Evolutionary conservation across 2,113 vertebrate species (phyloP), one percentile per base, ranked within the genome.

Genomic region (Pionites leucogaster): DNA sequence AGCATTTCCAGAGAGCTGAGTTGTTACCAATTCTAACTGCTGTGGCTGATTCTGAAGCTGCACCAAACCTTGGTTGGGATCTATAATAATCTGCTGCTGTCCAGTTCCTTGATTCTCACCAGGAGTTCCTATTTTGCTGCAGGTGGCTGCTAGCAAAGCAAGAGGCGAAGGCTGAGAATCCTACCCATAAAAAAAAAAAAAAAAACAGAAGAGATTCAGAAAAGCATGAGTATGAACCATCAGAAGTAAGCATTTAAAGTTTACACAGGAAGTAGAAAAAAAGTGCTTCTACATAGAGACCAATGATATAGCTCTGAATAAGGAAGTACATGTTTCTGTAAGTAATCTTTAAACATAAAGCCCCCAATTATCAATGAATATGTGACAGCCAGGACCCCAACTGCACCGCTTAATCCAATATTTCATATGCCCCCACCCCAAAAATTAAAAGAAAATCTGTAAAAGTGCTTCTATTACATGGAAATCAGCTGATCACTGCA

Each of bases 81-180:
- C 99, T 98, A 99, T 98, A 91, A 99, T 98, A 95, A 99, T 98
- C 90, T 99, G 98, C 96, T 99, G 98, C 83, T 99, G 99, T 96
- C 98, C 98, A 94, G 98, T 98, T 52, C 97, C 97, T 97, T 99
- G 99, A 96, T 98, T 98, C 97, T 99, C 99, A 96, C 98, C 98
- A 85, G 98, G 98, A 95, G 98, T 99, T 96, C 99, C 99, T 98
- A 99, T 99, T 98, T 99, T 99, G 98, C 99, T 99, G 99, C 99
- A 99, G 97, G 99, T 99, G 94, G 99, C 99, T 89, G 99, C 99
- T 91, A 99, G 98, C 97, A 99, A 98, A 98, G 99, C 99, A 8
- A 99, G 98, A 95, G 99, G 99, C 94, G 99, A 99, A 94, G 99
- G 99, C 97, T 99, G 99, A 91, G 99, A 99, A 98, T 99, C 99